Evolutionary conservation across 2,888 invertebrate species (phyloP), one percentile per base, ranked within the genome.

Genomic region (Uropetala carovei): DNA sequence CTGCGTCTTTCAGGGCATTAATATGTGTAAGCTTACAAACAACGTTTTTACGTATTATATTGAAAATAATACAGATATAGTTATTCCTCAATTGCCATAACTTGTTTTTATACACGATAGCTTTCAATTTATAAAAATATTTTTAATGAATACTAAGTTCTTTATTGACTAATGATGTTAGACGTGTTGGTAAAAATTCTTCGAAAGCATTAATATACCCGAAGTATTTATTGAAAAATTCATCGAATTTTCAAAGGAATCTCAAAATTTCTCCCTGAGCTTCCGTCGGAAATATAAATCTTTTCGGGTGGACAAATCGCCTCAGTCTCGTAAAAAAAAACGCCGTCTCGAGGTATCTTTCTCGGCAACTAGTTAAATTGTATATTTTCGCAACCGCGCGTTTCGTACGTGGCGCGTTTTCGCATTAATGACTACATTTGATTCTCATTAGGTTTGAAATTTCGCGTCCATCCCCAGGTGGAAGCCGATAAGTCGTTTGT

Each of bases 391-490:
- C 68, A 10, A 68, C 18, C 18, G 68, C n/a, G 9, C 68, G 68
- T 22, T 64, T n/a, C 64, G 64, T 64, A 64, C 64, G 64, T 18
- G 68, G n/a, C 68, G 27, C 75, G 75, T 75, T 75, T 75, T 75
- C 75, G 75, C 75, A 75, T 75, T 75, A 75, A 75, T 75, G 75
- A 75, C 75, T 75, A 75, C 75, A 75, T 75, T 75, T 75, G 75
- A 75, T 75, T 75, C 75, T 75, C 75, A 75, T 75, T 75, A 75
- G 75, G 75, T 75, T 75, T 75, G 75, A 75, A 75, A 27, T 75
- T 68, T 68, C 68, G 68, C 68, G 68, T 68, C 68, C 68, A 11
- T 68, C 68, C 68, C n/a, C 68, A 22, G 22, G 68, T 68, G 68
- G 68, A n/a, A 18, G 64, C 64, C 43, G 43, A 43, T 43, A 43